Conservation (phyloP, 2,797 vertebrate species). For the Ctenochaetus hawaiiensis region DNA sequence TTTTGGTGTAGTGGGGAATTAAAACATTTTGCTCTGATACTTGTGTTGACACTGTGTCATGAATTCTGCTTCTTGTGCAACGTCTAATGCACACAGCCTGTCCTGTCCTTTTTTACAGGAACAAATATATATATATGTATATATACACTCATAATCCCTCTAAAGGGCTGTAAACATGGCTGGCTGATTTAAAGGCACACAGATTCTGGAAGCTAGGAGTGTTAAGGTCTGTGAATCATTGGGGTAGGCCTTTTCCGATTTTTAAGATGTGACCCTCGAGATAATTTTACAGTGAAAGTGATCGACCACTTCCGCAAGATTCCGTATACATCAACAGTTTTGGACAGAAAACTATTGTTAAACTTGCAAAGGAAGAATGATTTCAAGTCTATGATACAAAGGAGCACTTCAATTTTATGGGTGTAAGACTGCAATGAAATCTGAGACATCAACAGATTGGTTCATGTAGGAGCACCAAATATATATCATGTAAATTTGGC, state of each 20-base stretch:
- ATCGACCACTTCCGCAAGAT: not conserved
- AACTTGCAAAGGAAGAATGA: not conserved
- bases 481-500: no score
- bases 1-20: not conserved
- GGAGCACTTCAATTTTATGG: not conserved
- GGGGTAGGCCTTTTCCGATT: not conserved
- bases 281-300: conserved; percentile 1
- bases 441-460: not conserved
- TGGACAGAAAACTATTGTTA: not conserved
- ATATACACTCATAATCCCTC: conserved; percentile 10
- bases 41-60: not conserved
- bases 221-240: conserved; percentile 29
- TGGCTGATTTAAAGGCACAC: conserved; percentile 16
- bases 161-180: conserved; percentile 36
- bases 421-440: not conserved
- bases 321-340: not conserved
- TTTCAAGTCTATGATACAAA: not conserved
- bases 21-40: not conserved
- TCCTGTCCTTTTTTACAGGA: conserved; percentile 7
- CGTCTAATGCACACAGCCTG: conserved; percentile 4
- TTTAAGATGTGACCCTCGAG: conserved; percentile 19
- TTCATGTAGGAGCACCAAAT: not conserved
- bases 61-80: not conserved
- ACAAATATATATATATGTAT: not conserved
- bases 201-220: not conserved